phyloP scores from a whole-genome alignment of 2,888 invertebrate species.

The Scrobipalpa costella region DNA sequence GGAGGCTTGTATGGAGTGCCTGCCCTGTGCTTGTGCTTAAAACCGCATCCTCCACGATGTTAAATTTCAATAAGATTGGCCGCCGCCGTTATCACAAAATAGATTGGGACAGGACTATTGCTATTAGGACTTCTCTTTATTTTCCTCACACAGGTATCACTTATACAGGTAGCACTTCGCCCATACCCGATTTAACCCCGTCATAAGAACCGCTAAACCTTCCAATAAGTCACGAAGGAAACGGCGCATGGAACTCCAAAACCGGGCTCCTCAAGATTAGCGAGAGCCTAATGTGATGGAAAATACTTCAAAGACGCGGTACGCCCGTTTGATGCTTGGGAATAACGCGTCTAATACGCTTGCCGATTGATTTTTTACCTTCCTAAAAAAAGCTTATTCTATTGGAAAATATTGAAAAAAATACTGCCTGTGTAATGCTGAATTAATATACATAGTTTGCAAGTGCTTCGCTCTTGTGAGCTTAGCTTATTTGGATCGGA shows the following conservation, averaged over 20 bases:
- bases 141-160: neutral
- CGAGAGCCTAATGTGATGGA: conserved; percentile 66
- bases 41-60: too few species aligned
- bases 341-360: conserved; percentile 41
- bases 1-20: too few species aligned
- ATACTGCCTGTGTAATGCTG: neutral
- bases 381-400: conserved; percentile 15
- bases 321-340: conserved; percentile 42
- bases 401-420: neutral
- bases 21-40: too few species aligned
- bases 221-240: neutral
- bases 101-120: too few species aligned
- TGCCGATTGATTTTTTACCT: conserved; percentile 35
- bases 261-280: conserved; percentile 59
- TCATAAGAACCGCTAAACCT: neutral
- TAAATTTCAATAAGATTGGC: too few species aligned
- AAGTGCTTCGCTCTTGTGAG: too few species aligned
- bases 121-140: too few species aligned
- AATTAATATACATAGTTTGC: too few species aligned
- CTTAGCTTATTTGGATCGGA: too few species aligned
- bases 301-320: conserved; percentile 58
- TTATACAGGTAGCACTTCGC: conserved; percentile 1
- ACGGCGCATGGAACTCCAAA: conserved; percentile 34
- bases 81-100: too few species aligned
- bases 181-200: neutral